These are phyloP conservation scores for Dicerorhinus sumatrensis DNA, from an alignment of 2,113 vertebrate genomes.

Conservation along the genomic window DNA sequence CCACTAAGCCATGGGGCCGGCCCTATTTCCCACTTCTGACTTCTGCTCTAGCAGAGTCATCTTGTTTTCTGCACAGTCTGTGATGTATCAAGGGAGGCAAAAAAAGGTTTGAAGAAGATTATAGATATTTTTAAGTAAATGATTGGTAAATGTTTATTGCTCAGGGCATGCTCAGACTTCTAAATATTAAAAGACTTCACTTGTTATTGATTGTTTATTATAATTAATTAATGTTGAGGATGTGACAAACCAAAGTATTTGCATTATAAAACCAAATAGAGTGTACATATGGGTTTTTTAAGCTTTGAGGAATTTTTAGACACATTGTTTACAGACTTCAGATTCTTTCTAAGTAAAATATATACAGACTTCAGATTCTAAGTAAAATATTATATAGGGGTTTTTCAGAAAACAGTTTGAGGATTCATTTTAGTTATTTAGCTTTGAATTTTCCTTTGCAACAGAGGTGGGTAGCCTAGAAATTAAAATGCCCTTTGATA, in stretches of 20 bases:
- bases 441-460: slow-evolving; percentile 37
- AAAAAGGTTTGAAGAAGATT: not conserved
- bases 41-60: not conserved
- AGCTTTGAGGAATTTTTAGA: not conserved
- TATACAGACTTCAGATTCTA: not conserved
- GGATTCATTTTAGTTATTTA: not conserved
- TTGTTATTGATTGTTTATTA: not conserved
- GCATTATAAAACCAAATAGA: not conserved
- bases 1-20: too few relatives aligned
- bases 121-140: not conserved
- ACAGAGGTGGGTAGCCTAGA: not conserved
- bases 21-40: not conserved
- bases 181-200: not conserved
- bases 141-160: not conserved
- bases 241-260: not conserved
- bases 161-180: not conserved
- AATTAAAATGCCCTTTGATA: slow-evolving; percentile 32
- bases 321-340: not conserved
- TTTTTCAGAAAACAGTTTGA: slow-evolving; percentile 24
- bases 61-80: not conserved
- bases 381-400: not conserved
- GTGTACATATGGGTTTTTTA: not conserved
- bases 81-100: not conserved
- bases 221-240: not conserved
- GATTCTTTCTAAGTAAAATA: not conserved